These are phyloP conservation scores for Lydus trimaculatus DNA, from an alignment of 2,888 invertebrate species.

Conservation along the genomic window DNA sequence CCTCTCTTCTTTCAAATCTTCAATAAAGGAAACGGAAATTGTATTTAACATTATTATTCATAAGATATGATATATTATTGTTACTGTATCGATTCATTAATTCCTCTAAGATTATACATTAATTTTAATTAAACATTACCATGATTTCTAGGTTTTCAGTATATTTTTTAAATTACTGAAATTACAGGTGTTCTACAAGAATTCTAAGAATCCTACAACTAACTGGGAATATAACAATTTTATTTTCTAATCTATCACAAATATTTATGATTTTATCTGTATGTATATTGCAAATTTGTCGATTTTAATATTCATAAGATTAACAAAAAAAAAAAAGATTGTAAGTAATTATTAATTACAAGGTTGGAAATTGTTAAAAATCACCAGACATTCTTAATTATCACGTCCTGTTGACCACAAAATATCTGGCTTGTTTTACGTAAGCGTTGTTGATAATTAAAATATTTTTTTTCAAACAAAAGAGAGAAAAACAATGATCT, in stretches of 20 bases:
- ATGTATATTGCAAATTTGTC: not conserved
- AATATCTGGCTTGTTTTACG: constrained; percentile 1
- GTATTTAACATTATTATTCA: not conserved
- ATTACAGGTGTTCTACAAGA: not conserved
- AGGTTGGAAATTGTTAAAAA: constrained; percentile 3
- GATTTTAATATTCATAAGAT: constrained; percentile 4
- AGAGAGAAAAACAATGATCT: not conserved
- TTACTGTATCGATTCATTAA: not conserved
- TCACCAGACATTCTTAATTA: not conserved
- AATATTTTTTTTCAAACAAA: not conserved
- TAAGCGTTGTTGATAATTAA: not conserved
- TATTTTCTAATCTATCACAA: not conserved
- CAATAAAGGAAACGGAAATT: constrained; percentile 1
- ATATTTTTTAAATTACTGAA: not conserved
- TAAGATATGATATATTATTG: not conserved
- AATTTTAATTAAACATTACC: not conserved
- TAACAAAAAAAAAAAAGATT: not conserved
- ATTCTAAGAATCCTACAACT: not conserved
- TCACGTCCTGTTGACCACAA: constrained; percentile 6
- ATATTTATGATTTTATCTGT: not conserved
- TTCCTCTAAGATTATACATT: not conserved
- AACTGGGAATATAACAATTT: not conserved
- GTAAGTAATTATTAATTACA: not conserved
- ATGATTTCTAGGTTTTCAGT: not conserved
- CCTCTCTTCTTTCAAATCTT: not conserved